Evolutionary conservation across 2,797 vertebrate genomes (phyloP).

Genomic region (Garrulus glandarius): DNA sequence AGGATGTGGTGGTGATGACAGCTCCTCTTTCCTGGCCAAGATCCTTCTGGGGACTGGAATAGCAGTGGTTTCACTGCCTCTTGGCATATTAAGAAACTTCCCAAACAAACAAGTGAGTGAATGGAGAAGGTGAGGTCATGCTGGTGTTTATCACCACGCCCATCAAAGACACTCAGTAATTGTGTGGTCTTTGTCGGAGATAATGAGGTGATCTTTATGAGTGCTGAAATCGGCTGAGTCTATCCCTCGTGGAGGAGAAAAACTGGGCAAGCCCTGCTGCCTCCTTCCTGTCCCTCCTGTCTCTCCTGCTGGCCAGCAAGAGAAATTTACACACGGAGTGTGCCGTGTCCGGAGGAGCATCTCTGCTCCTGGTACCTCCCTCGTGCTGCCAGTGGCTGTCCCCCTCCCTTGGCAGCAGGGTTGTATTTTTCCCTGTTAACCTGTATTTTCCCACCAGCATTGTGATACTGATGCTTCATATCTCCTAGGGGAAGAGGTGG

Average conservation of each 20-base stretch:
- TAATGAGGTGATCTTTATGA: neutral
- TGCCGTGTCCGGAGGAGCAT: fast-evolving
- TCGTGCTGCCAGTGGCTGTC: fast-evolving
- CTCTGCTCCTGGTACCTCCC: neutral
- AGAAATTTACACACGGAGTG: neutral
- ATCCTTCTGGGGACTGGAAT: neutral
- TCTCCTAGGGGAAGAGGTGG: neutral
- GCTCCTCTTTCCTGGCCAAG: neutral
- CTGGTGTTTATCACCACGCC: neutral
- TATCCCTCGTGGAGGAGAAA: neutral
- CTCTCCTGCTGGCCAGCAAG: neutral
- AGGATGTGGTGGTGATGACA: neutral
- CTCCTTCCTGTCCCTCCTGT: fast-evolving
- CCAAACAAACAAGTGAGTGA: neutral
- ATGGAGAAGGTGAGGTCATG: neutral
- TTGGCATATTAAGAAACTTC: neutral
- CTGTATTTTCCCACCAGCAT: neutral
- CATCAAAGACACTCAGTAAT: neutral
- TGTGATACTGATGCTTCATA: neutral
- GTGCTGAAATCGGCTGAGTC: neutral
- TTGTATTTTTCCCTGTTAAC: neutral
- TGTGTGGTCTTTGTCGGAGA: neutral
- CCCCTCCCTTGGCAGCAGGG: neutral
- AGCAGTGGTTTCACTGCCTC: neutral
- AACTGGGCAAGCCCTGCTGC: neutral